These are phyloP conservation scores for Peromyscus nudipes DNA, from an alignment of 2,797 vertebrate genomes.

Conservation along the genomic window DNA sequence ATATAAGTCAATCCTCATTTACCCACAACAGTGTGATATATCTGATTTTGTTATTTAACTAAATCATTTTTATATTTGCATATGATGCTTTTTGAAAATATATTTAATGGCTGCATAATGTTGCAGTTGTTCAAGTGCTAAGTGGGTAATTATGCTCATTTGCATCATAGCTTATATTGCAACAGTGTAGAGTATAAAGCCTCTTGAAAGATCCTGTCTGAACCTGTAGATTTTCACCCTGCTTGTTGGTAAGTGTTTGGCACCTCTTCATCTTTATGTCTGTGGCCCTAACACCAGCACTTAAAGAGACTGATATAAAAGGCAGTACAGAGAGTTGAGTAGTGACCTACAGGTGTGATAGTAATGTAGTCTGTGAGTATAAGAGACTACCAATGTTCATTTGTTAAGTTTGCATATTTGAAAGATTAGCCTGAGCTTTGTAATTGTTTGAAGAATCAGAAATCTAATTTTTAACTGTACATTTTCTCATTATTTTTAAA, in stretches of 20 bases:
- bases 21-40: conserved; percentile 3
- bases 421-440: background rate
- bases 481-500: background rate
- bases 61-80: conserved; percentile 70
- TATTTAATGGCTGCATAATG: conserved; percentile 67
- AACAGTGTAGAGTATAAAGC: conserved; percentile 40
- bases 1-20: conserved; percentile 48
- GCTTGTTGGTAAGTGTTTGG: background rate
- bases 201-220: background rate
- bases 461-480: background rate
- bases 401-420: background rate
- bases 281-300: background rate
- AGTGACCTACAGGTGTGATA: background rate
- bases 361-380: background rate
- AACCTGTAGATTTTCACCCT: background rate
- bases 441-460: conserved; percentile 25
- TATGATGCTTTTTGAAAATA: conserved; percentile 52
- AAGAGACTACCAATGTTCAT: background rate
- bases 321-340: background rate
- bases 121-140: conserved; percentile 63
- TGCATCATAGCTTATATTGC: conserved; percentile 1
- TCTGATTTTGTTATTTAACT: conserved; percentile 66
- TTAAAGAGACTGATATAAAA: background rate
- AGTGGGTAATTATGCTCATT: conserved; percentile 69
- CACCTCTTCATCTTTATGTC: background rate